Evolutionary conservation across 2,797 vertebrate species (phyloP), one percentile per base, ranked within the genome.

Genomic region (Parauchenoglanis punctatus): DNA sequence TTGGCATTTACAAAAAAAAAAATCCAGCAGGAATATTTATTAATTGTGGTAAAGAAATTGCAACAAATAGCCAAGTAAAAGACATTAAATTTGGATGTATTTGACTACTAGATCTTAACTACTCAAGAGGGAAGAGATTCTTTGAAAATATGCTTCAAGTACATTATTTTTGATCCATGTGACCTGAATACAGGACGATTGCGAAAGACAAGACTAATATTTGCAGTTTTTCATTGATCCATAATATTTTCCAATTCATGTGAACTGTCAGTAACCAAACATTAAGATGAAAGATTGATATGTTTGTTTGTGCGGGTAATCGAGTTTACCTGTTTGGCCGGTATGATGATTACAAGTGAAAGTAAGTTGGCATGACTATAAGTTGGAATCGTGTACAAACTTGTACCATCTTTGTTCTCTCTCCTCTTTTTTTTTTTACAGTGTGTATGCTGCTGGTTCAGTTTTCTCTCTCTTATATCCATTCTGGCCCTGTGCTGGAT

Each of bases 401-500:
- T 70, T 88, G 17, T 44, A 76, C 6, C 28, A 54, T 63, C 15
- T 78, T 49, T 59, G 40, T 67, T 61, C 13, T 83, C 23, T 52
- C 86, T 63, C 80, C 82, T 85, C 84, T 31, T 31, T 31, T 31
- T 31, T 85, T 76, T 3, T 81, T 94, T 91, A 5, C 88, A 99
- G 98, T 87, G 91, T 0, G 93, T 95, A 61, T 95, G 93, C 86
- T 91, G 94, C 88, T 97, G 97, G 95, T 95, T 96, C 85, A 90
- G 95, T 0, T 92, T 96, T 73, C 92, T 98, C 86, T 83, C 93
- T 77, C 49, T 94, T 15, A 93, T 96, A 83, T 96, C 95, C 89
- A 89, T 98, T 83, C 93, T 97, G 31, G 95, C 96, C 0, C 85
- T 97, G 82, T 94, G 91, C 87, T 99, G 97, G 97, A 94, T 98